A percentile compares a stretch with the other conserved stretches of the same genome.
phyloP scores from a whole-genome alignment of 1,140 invertebrate genomes.

The Lasioglossum baleicum region DNA sequence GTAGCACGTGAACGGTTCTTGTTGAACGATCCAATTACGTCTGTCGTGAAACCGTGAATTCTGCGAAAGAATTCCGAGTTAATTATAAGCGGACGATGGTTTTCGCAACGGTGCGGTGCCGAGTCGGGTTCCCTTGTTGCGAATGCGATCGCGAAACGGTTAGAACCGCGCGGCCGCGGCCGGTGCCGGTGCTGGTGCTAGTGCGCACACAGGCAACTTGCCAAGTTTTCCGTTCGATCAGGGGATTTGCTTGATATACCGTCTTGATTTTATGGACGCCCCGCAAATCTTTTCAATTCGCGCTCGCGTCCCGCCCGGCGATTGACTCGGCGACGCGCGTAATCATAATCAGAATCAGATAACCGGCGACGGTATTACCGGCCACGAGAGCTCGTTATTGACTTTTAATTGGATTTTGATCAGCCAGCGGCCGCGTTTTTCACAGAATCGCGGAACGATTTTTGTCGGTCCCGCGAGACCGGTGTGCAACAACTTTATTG shows the following conservation, averaged over 20 bases:
- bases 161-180: no score
- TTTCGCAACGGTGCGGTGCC: slow-evolving; percentile 41
- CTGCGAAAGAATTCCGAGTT: slow-evolving; percentile 29
- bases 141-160: slow-evolving; percentile 10
- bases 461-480: background rate
- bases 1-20: background rate
- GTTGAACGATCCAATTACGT: slow-evolving; percentile 25
- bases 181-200: no score
- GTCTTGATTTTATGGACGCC: slow-evolving; percentile 48
- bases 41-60: slow-evolving; percentile 21
- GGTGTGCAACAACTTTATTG: background rate
- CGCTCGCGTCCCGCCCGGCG: background rate
- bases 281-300: slow-evolving; percentile 25
- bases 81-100: slow-evolving; percentile 21
- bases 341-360: slow-evolving; percentile 30
- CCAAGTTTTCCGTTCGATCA: slow-evolving; percentile 48
- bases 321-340: background rate
- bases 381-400: background rate
- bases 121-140: slow-evolving; percentile 17
- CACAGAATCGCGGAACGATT: background rate
- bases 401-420: slow-evolving; percentile 26
- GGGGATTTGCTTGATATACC: slow-evolving; percentile 29
- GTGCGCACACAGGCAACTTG: slow-evolving; percentile 36
- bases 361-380: background rate
- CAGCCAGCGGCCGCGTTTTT: background rate